Base-by-base conservation (phyloP, 2,888 invertebrate species). In the Drosophila melanocephala region DNA sequence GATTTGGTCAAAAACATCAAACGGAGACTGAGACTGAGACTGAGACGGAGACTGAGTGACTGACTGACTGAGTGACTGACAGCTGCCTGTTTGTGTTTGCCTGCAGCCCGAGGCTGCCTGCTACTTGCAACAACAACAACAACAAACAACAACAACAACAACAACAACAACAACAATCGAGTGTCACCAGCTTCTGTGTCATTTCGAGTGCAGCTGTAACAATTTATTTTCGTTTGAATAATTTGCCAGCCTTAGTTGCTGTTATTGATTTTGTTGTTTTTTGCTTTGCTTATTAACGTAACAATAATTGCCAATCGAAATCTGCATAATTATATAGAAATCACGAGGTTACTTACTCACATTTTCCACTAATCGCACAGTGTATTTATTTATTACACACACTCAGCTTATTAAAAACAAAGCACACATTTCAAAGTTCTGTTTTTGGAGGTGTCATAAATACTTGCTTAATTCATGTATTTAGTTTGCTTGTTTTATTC, bases 1-100 rank as follows among this genome's bases (percentile, higher is more conserved):
- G 87, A 87, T 90, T 91, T 91, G 86, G 91, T 86, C 84, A 84
- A 85, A 85, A 90, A 89, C 90, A 91, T 91, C 89, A 82, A 81
- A 74, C 47, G 26, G 77, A 75, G 81, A 87, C 85, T 58, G 67
- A 57, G 77, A 72, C 39, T 81, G 80, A 81, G 84, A 50, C 32
- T n/a, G 56, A 30, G 67, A 22, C 39, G 9, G 77, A 78, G 81
- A 87, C 87, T 59, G 68, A 61, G 26, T 65, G 77, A 67, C 39
- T 81, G 81, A 81, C 83, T 80, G 84, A 50, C 32, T 44, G 59
- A 33, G 67, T 87, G 87, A 87, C 87, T 86, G 83, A 83, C 89
- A 86, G 86, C 87, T 89, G 91, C 80, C 69, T 60, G 62, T 44
- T 66, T 60, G 62, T 60, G 62, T 44, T 66, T 60, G 62, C 58